Evolutionary conservation across 2,888 invertebrate species (phyloP).

Genomic region (Aricia artaxerxes): DNA sequence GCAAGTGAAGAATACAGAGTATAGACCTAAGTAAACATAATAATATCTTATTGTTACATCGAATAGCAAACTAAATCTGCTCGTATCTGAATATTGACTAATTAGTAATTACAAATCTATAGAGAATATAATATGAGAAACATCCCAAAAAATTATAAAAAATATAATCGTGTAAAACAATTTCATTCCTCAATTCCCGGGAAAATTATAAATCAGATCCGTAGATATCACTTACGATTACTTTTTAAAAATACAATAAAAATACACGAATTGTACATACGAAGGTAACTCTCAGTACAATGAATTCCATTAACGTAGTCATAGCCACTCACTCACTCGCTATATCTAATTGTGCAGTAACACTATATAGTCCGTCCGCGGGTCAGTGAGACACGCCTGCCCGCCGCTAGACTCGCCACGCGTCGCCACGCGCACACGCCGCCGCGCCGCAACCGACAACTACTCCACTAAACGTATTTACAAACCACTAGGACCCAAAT

Average conservation of each 20-base stretch:
- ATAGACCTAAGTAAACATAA: slow-evolving; percentile 14
- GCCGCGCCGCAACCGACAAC: slow-evolving; percentile 42
- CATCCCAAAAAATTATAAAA: slow-evolving; percentile 51
- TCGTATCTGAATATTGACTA: slow-evolving; percentile 20
- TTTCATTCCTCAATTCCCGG: slow-evolving; percentile 65
- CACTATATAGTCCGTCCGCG: slow-evolving; percentile 54
- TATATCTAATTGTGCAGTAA: slow-evolving; percentile 63
- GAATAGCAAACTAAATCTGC: not conserved
- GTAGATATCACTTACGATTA: slow-evolving; percentile 24
- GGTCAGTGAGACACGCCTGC: slow-evolving; percentile 43
- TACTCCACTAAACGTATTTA: slow-evolving; percentile 49
- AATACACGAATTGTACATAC: slow-evolving; percentile 44
- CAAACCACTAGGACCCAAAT: slow-evolving; percentile 53
- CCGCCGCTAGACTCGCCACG: slow-evolving; percentile 41
- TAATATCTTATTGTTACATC: slow-evolving; percentile 13
- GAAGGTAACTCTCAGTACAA: slow-evolving; percentile 62
- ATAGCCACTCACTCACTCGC: slow-evolving; percentile 54
- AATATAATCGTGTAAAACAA: slow-evolving; percentile 60
- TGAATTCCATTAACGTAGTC: slow-evolving; percentile 60
- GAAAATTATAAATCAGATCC: slow-evolving; percentile 42
- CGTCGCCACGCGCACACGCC: slow-evolving; percentile 44
- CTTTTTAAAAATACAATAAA: slow-evolving; percentile 31
- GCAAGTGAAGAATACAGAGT: not conserved
- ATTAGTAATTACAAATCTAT: slow-evolving; percentile 41
- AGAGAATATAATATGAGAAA: slow-evolving; percentile 38